phyloP scores from a whole-genome alignment of 2,113 vertebrate species.

The Caloenas nicobarica region DNA sequence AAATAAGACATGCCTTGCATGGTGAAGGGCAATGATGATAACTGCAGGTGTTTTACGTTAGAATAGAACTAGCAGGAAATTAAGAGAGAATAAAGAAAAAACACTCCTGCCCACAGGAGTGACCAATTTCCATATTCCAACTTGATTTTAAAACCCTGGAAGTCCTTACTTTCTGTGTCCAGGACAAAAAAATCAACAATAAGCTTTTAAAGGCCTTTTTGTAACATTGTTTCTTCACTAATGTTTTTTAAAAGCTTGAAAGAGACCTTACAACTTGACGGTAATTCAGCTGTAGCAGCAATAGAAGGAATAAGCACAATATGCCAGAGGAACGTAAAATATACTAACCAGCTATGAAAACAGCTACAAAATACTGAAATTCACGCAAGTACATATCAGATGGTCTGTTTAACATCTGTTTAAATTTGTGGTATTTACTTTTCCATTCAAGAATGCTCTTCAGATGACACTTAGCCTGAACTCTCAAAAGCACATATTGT shows the following conservation, averaged over 20 bases:
- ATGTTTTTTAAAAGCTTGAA: neutral
- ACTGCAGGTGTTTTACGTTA: neutral
- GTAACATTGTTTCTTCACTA: neutral
- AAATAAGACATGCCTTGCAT: neutral
- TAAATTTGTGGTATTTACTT: slow-evolving; percentile 11
- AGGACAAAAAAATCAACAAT: neutral
- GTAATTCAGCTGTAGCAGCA: neutral
- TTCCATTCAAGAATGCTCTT: slow-evolving; percentile 34
- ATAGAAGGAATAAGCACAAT: neutral
- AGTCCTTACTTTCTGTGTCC: neutral
- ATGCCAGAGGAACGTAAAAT: neutral
- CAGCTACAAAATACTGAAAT: slow-evolving; percentile 4
- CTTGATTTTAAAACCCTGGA: neutral
- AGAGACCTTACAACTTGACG: neutral
- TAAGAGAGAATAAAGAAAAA: neutral
- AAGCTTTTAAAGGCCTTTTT: neutral
- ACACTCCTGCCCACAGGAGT: neutral
- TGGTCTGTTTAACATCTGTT: neutral
- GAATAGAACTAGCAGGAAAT: neutral
- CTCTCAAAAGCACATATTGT: neutral
- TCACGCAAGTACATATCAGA: neutral
- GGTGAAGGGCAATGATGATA: neutral
- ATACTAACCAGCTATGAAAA: neutral
- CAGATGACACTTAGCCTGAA: neutral
- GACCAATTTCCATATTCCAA: neutral